Percentiles rank a stretch among this genome's conserved stretches.
These are phyloP conservation scores for Drosophila anceps DNA, from an alignment of 2,888 invertebrate genomes.

Conservation along the genomic window DNA sequence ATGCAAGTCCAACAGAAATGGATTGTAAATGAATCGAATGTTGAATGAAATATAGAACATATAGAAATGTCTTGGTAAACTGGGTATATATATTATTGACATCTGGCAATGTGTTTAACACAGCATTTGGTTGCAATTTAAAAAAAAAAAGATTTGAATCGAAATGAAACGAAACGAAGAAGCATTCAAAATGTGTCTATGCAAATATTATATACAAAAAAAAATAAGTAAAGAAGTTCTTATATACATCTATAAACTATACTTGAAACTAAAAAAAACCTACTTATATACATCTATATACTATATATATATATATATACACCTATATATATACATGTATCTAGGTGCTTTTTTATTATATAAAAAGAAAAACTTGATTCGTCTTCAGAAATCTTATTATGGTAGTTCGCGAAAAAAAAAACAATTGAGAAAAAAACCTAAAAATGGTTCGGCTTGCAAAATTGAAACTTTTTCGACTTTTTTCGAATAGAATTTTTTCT, in stretches of 20 bases:
- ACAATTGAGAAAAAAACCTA: background rate
- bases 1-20: constrained; percentile 48
- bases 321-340: constrained; percentile 44
- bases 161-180: constrained; percentile 65
- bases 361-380: constrained; percentile 34
- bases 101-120: constrained; percentile 56
- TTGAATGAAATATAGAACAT: constrained; percentile 11
- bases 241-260: constrained; percentile 36
- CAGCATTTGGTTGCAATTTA: constrained; percentile 54
- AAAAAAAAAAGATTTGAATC: constrained; percentile 40
- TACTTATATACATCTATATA: constrained; percentile 48
- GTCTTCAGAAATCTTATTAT: constrained; percentile 26
- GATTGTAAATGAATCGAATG: constrained; percentile 14
- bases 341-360: constrained; percentile 55
- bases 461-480: constrained; percentile 35
- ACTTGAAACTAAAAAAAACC: constrained; percentile 37
- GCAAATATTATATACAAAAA: constrained; percentile 55
- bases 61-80: constrained; percentile 23
- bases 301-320: constrained; percentile 44
- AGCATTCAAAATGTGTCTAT: constrained; percentile 80
- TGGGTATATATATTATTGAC: constrained; percentile 30
- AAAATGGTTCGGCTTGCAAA: constrained; percentile 11
- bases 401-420: constrained; percentile 39
- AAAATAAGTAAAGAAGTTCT: constrained; percentile 17
- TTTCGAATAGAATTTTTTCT: constrained; percentile 61